A percentile compares a stretch with the other conserved stretches of the same genome.
phyloP scores from a whole-genome alignment of 1,140 invertebrate species.

The Sycobia sp. region DNA sequence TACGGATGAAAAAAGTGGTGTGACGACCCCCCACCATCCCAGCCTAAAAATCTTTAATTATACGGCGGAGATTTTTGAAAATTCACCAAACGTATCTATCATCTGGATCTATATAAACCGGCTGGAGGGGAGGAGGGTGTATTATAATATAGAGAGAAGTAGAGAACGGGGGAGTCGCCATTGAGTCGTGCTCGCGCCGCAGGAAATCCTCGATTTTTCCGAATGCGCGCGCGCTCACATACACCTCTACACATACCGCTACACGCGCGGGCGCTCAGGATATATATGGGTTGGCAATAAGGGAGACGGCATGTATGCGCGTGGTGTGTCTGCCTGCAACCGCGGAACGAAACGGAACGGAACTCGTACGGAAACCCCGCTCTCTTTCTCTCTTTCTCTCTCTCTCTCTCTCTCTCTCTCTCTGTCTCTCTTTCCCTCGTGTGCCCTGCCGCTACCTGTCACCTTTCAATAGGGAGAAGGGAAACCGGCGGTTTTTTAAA shows the following conservation, averaged over 20 bases:
- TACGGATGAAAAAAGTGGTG: background rate
- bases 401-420: too few relatives aligned
- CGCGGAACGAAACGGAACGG: background rate
- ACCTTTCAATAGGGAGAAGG: conserved; percentile 17
- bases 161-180: too few relatives aligned
- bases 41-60: conserved; percentile 31
- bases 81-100: conserved; percentile 31
- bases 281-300: too few relatives aligned
- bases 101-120: conserved; percentile 27
- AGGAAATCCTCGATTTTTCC: conserved; percentile 33
- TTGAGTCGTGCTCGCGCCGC: conserved; percentile 18
- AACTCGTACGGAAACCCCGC: background rate
- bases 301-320: too few relatives aligned
- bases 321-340: background rate
- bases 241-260: too few relatives aligned
- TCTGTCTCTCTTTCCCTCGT: too few relatives aligned
- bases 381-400: too few relatives aligned
- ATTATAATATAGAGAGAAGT: too few relatives aligned
- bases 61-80: conserved; percentile 24
- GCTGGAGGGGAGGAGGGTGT: background rate
- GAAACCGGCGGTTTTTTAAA: too few relatives aligned
- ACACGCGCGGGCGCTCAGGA: too few relatives aligned
- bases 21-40: conserved; percentile 17
- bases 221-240: too few relatives aligned
- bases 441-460: conserved; percentile 32